phyloP scores from a whole-genome alignment of 1,140 invertebrate genomes.

The Drepana arcuata region DNA sequence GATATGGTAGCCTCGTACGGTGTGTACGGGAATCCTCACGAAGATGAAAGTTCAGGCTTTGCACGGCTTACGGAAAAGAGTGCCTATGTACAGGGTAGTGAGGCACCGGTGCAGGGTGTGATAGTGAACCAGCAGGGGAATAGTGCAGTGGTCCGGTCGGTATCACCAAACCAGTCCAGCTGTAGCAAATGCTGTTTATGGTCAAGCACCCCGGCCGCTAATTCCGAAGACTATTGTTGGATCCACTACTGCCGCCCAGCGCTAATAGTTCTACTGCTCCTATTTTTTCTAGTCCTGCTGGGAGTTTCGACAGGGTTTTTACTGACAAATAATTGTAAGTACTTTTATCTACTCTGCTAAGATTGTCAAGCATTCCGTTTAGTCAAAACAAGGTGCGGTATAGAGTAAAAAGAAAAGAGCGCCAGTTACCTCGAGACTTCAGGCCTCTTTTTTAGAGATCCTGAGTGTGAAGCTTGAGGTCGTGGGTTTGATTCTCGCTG shows the following conservation, averaged over 20 bases:
- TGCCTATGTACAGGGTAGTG: constrained; percentile 47
- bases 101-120: constrained; percentile 62
- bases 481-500: too few species aligned
- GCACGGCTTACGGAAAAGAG: constrained; percentile 57
- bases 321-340: constrained; percentile 67
- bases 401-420: too few species aligned
- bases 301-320: constrained; percentile 64
- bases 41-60: constrained; percentile 68
- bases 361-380: too few species aligned
- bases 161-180: constrained; percentile 24
- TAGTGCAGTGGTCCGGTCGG: constrained; percentile 59
- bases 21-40: constrained; percentile 64
- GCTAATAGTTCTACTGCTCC: constrained; percentile 48
- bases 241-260: constrained; percentile 59
- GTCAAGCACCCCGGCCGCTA: constrained; percentile 36
- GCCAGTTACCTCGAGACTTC: too few species aligned
- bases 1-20: constrained; percentile 71
- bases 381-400: too few species aligned
- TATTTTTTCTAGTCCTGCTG: constrained; percentile 64
- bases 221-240: constrained; percentile 65
- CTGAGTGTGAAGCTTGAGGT: too few species aligned
- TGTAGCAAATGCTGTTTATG: constrained; percentile 41
- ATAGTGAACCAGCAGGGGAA: constrained; percentile 69
- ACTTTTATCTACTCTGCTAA: constrained; percentile 19
- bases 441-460: too few species aligned